Evolutionary conservation across 2,888 invertebrate genomes (phyloP).

Genomic region (Laothoe populi): DNA sequence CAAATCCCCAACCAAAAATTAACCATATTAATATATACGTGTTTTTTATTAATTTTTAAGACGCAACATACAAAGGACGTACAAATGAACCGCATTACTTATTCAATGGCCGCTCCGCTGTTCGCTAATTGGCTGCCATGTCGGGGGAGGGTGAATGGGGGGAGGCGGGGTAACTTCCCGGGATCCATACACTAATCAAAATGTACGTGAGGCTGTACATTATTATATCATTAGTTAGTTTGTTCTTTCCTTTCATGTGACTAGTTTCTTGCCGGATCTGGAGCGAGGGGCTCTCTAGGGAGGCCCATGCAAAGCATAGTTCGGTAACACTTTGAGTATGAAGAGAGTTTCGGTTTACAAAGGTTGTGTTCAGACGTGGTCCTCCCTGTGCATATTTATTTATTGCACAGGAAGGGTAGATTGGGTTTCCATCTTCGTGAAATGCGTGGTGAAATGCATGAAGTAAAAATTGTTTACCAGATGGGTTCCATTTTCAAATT

Average conservation of each 20-base stretch:
- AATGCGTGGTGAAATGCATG: no score
- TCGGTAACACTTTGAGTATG: neutral
- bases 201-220: conserved; percentile 5
- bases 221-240: conserved; percentile 7
- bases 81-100: conserved; percentile 32
- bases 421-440: no score
- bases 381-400: no score
- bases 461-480: no score
- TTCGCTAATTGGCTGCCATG: conserved; percentile 39
- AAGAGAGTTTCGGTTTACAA: no score
- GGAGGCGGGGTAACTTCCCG: neutral
- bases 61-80: conserved; percentile 31
- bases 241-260: neutral
- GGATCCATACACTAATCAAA: conserved; percentile 17
- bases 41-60: conserved; percentile 19
- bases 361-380: no score
- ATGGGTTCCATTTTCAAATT: no score
- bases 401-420: no score
- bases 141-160: neutral
- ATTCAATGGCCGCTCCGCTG: conserved; percentile 38
- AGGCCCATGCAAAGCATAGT: neutral
- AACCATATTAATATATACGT: neutral
- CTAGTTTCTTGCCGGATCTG: neutral
- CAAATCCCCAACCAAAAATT: neutral
- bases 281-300: neutral